Evolutionary conservation across 2,113 vertebrate species (phyloP).

Genomic region (Halichoerus grypus): DNA sequence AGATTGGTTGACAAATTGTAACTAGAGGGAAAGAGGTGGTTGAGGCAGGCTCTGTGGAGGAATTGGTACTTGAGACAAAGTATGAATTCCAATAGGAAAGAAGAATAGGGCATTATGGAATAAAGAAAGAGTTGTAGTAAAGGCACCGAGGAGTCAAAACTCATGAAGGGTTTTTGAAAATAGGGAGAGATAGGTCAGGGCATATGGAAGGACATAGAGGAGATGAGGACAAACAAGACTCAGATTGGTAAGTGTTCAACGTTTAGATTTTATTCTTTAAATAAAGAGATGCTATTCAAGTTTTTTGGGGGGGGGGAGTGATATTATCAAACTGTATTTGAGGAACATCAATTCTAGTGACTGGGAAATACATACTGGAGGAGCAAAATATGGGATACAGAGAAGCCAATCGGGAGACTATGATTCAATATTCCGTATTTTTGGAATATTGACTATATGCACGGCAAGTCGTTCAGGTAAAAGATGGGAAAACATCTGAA

Average conservation of each 20-base stretch:
- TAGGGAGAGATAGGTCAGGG: background rate
- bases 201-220: background rate
- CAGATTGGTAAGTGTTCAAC: background rate
- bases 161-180: background rate
- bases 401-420: background rate
- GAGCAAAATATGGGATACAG: background rate
- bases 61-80: background rate
- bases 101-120: background rate
- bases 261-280: background rate
- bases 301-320: rapidly evolving
- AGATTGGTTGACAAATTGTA: background rate
- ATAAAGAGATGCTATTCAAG: background rate
- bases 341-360: background rate
- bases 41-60: background rate
- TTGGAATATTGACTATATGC: background rate
- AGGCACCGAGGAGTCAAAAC: background rate
- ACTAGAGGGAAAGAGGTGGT: background rate
- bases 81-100: background rate
- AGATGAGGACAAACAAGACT: background rate
- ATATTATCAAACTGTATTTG: background rate
- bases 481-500: slow-evolving; percentile 9
- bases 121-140: background rate
- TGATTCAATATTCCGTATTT: background rate
- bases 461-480: background rate
- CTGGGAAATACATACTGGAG: background rate